Evolutionary conservation across 2,113 vertebrate species (phyloP).

Genomic region (Pluvianellus socialis): DNA sequence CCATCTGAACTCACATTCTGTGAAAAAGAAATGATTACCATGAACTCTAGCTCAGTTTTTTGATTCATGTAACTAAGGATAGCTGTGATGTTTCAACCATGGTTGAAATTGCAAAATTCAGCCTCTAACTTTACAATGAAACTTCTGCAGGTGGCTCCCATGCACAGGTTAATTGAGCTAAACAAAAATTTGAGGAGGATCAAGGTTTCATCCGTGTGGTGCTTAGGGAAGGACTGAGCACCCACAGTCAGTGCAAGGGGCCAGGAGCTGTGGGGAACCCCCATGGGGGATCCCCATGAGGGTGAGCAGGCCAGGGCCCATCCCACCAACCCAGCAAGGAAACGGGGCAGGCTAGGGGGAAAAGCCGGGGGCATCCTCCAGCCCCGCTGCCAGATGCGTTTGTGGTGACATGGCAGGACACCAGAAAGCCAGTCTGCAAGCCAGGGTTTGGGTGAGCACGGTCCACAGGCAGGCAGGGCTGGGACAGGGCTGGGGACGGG

Average conservation of each 20-base stretch:
- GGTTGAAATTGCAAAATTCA: neutral
- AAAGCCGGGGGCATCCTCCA: neutral
- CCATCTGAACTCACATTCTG: neutral
- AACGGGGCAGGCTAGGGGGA: accelerated
- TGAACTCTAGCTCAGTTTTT: neutral
- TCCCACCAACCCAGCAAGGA: neutral
- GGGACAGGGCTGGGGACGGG: neutral
- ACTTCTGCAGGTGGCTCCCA: neutral
- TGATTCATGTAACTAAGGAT: neutral
- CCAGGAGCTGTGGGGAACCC: neutral
- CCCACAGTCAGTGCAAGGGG: neutral
- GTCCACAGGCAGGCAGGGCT: neutral
- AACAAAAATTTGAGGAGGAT: neutral
- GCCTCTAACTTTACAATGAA: neutral
- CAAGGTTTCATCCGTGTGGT: neutral
- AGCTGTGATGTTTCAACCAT: neutral
- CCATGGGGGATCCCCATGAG: accelerated
- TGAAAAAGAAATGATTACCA: neutral
- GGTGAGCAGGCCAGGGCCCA: neutral
- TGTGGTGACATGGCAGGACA: neutral
- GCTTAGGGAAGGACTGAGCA: neutral
- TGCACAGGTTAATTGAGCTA: neutral
- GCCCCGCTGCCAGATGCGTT: neutral
- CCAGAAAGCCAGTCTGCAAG: neutral
- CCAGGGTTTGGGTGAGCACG: neutral